A percentile compares a stretch with the other conserved stretches of the same genome.
Evolutionary conservation across 2,888 invertebrate species (phyloP).

Genomic region (Ophion ellenae): DNA sequence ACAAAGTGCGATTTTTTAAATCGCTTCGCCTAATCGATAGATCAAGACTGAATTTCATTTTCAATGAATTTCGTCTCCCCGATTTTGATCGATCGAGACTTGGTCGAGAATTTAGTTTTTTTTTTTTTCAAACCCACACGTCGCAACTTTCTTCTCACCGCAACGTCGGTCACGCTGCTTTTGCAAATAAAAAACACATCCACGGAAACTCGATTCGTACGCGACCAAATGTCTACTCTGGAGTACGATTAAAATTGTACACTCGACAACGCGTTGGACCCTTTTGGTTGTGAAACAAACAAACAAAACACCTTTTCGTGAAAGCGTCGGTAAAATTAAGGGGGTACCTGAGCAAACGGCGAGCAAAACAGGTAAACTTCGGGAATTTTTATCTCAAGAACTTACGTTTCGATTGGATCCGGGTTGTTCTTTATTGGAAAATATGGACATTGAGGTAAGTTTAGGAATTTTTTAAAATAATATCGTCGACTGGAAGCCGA

Average conservation of each 20-base stretch:
- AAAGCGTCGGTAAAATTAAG: not conserved
- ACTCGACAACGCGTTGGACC: constrained; percentile 13
- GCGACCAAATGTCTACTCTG: not conserved
- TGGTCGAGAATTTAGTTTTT: too few species aligned
- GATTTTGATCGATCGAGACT: not conserved
- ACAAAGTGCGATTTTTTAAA: not conserved
- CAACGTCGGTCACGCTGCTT: not conserved
- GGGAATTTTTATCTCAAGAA: too few species aligned
- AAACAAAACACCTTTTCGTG: not conserved
- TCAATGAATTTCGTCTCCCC: not conserved
- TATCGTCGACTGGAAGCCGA: too few species aligned
- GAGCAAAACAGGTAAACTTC: too few species aligned
- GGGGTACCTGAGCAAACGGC: too few species aligned
- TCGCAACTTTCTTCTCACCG: not conserved
- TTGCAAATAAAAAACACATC: not conserved
- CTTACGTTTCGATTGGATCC: too few species aligned
- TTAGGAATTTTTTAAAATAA: too few species aligned
- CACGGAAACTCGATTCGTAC: not conserved
- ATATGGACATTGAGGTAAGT: too few species aligned
- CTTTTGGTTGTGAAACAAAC: not conserved
- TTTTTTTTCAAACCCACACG: not conserved
- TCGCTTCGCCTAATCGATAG: not conserved
- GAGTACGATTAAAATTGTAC: not conserved
- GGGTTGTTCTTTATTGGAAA: too few species aligned
- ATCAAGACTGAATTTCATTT: not conserved